Percentiles rank a stretch among this genome's conserved stretches.
Evolutionary conservation across 2,113 vertebrate genomes (phyloP).

Genomic region (Gambusia holbrooki): DNA sequence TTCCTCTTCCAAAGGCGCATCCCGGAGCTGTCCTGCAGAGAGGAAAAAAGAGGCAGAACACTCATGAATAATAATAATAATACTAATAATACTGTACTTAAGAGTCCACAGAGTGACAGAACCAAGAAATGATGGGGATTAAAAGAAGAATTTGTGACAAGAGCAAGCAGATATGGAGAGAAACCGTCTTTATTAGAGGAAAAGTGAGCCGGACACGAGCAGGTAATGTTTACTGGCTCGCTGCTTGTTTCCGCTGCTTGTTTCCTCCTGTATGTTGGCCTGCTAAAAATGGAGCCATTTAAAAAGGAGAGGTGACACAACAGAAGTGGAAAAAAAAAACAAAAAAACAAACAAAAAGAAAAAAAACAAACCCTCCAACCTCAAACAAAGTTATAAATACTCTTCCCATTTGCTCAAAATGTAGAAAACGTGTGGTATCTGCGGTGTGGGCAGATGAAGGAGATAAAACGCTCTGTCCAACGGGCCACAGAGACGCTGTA

Average conservation of each 20-base stretch:
- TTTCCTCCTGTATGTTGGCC: slow-evolving; percentile 39
- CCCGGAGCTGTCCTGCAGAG: slow-evolving; percentile 92
- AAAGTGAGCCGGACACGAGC: slow-evolving; percentile 1
- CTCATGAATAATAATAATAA: slow-evolving; percentile 22
- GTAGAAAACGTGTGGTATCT: background rate
- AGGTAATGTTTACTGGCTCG: slow-evolving; percentile 22
- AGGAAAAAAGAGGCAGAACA: background rate
- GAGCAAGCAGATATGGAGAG: background rate
- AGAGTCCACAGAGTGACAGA: background rate
- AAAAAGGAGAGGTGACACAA: slow-evolving; percentile 8
- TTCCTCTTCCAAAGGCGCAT: slow-evolving; percentile 96
- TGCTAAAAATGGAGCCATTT: slow-evolving; percentile 24
- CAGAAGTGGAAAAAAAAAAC: background rate
- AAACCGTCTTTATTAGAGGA: slow-evolving; percentile 15
- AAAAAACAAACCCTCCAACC: background rate
- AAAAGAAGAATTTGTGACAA: background rate
- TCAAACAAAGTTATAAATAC: background rate
- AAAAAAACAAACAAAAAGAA: too few relatives aligned
- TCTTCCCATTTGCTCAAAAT: background rate
- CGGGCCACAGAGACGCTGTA: background rate
- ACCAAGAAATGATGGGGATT: slow-evolving; percentile 1
- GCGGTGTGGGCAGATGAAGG: slow-evolving; percentile 1
- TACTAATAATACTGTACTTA: slow-evolving; percentile 7
- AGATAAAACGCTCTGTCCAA: background rate
- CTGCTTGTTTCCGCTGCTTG: slow-evolving; percentile 8